These are phyloP conservation scores for Micrasema minimum DNA, from an alignment of 1,140 invertebrate species.

Conservation along the genomic window DNA sequence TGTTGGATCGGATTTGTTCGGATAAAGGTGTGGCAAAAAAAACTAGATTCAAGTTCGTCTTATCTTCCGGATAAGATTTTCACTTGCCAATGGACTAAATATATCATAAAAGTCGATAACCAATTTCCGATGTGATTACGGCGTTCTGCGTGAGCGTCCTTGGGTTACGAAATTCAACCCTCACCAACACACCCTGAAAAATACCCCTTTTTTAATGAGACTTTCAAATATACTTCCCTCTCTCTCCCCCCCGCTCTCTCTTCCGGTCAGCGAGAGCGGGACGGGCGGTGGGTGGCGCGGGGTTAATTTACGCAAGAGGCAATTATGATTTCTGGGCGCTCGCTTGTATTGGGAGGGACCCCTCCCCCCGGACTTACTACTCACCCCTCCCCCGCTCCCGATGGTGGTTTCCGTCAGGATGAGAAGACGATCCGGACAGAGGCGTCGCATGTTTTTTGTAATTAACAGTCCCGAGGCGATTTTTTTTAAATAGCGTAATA, in stretches of 20 bases:
- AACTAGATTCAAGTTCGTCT: too few species aligned
- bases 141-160: conserved; percentile 29
- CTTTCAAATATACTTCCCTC: conserved; percentile 47
- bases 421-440: conserved; percentile 7
- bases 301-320: conserved; percentile 53
- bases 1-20: too few species aligned
- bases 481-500: not conserved
- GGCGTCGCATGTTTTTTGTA: conserved; percentile 6
- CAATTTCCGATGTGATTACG: conserved; percentile 1
- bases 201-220: conserved; percentile 53
- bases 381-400: not conserved
- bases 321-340: conserved; percentile 54
- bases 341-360: conserved; percentile 33
- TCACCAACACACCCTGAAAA: conserved; percentile 42
- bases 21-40: too few species aligned
- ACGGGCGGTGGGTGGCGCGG: conserved; percentile 38
- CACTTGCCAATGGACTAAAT: too few species aligned
- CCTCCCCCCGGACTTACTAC: conserved; percentile 4
- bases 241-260: conserved; percentile 13
- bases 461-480: not conserved
- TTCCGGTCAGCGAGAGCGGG: conserved; percentile 28
- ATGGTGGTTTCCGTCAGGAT: conserved; percentile 38
- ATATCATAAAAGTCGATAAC: too few species aligned
- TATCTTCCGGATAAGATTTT: too few species aligned
- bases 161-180: conserved; percentile 25